These are phyloP conservation scores for Enteromius argenteus DNA, from an alignment of 2,797 vertebrate genomes.

Conservation along the genomic window DNA sequence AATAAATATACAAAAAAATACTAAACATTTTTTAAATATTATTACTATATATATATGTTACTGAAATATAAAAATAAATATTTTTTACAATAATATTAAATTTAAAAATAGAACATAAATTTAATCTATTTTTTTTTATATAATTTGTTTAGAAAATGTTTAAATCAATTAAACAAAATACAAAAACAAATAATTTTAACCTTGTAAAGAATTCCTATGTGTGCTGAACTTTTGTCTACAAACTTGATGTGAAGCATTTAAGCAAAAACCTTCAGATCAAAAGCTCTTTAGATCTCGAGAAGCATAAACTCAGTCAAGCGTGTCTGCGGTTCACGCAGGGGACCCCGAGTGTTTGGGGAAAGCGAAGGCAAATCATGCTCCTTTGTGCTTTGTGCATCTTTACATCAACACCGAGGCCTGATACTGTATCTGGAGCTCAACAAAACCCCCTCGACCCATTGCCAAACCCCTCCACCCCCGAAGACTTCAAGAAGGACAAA, in stretches of 20 bases:
- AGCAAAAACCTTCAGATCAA: not conserved
- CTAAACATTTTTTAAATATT: too few species aligned
- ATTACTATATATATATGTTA: too few species aligned
- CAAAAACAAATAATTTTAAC: fast-evolving
- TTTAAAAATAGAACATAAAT: too few species aligned
- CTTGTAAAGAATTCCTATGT: not conserved
- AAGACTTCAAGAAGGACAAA: constrained; percentile 71
- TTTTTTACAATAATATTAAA: too few species aligned
- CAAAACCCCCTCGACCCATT: constrained; percentile 45
- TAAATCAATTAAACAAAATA: not conserved
- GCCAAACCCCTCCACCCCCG: constrained; percentile 56
- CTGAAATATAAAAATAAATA: too few species aligned
- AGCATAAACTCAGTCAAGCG: not conserved
- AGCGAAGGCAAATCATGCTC: not conserved
- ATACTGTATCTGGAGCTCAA: constrained; percentile 12
- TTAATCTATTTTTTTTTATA: too few species aligned
- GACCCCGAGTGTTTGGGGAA: not conserved
- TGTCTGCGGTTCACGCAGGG: not conserved
- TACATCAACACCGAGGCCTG: not conserved
- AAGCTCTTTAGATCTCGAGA: not conserved
- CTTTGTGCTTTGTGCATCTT: constrained; percentile 1
- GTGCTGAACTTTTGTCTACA: not conserved
- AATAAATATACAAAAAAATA: not conserved
- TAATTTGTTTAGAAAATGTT: too few species aligned
- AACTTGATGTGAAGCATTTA: not conserved